Evolutionary conservation across 2,888 invertebrate species (phyloP).

Genomic region (Auanema freiburgensis): DNA sequence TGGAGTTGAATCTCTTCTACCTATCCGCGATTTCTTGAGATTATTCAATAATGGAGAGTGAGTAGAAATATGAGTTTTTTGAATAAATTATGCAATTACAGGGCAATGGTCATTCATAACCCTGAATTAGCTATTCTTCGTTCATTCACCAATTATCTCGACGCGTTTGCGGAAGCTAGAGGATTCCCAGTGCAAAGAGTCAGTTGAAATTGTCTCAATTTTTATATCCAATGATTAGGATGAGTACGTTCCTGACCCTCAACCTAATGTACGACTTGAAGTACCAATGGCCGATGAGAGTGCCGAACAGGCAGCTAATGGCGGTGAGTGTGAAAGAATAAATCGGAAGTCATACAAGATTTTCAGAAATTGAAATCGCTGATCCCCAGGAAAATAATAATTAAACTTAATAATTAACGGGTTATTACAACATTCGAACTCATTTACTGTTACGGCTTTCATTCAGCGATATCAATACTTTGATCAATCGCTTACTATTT

Average conservation of each 20-base stretch:
- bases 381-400: no score
- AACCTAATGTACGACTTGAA: no score
- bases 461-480: no score
- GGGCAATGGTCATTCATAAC: not conserved
- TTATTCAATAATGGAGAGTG: not conserved
- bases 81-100: not conserved
- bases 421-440: no score
- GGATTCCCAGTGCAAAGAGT: slow-evolving; percentile 2
- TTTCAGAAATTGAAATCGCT: no score
- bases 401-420: no score
- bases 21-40: not conserved
- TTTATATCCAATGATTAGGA: not conserved
- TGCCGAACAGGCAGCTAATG: no score
- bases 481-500: no score
- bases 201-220: not conserved
- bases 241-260: slow-evolving; percentile 1
- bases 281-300: no score
- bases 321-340: no score
- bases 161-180: not conserved
- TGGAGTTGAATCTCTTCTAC: not conserved
- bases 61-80: not conserved
- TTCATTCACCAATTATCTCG: not conserved
- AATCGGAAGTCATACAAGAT: no score
- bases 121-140: not conserved
- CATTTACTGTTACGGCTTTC: no score